phyloP scores from a whole-genome alignment of 2,888 invertebrate genomes.

The Hypomecis atomaria region DNA sequence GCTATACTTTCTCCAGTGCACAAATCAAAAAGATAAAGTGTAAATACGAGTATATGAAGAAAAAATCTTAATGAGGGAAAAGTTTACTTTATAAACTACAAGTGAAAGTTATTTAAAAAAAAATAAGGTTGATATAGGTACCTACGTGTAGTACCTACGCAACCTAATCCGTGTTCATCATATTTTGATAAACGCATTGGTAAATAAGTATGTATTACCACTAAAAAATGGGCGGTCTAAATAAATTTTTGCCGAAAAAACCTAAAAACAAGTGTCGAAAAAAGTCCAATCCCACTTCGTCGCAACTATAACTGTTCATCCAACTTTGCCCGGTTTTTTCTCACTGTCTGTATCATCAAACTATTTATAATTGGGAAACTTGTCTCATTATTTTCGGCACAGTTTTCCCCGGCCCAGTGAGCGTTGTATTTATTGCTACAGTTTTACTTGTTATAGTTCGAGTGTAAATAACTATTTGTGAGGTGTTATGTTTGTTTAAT shows the following conservation, averaged over 20 bases:
- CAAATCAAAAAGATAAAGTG: no score
- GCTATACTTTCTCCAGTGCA: no score
- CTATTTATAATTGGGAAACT: slow-evolving; percentile 81
- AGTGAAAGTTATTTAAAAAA: no score
- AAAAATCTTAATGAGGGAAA: no score
- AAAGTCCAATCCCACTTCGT: slow-evolving; percentile 14
- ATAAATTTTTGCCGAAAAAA: not conserved
- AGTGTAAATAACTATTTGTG: not conserved
- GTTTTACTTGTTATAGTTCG: slow-evolving; percentile 27
- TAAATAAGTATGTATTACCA: no score
- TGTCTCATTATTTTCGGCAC: slow-evolving; percentile 78
- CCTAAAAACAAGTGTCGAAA: not conserved
- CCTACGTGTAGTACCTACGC: no score
- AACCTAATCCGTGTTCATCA: no score
- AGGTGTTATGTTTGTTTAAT: not conserved
- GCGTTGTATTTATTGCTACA: slow-evolving; percentile 30
- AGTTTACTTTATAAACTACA: no score
- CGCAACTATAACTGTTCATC: not conserved
- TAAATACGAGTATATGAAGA: no score
- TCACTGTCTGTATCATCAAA: slow-evolving; percentile 63
- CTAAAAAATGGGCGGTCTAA: no score
- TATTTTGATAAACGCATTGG: no score
- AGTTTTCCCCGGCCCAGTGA: slow-evolving; percentile 51
- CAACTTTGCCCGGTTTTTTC: slow-evolving; percentile 53
- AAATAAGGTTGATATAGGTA: no score